Percentiles rank a stretch among this genome's conserved stretches.
phyloP scores from a whole-genome alignment of 2,888 invertebrate genomes.

The Drepana falcataria region DNA sequence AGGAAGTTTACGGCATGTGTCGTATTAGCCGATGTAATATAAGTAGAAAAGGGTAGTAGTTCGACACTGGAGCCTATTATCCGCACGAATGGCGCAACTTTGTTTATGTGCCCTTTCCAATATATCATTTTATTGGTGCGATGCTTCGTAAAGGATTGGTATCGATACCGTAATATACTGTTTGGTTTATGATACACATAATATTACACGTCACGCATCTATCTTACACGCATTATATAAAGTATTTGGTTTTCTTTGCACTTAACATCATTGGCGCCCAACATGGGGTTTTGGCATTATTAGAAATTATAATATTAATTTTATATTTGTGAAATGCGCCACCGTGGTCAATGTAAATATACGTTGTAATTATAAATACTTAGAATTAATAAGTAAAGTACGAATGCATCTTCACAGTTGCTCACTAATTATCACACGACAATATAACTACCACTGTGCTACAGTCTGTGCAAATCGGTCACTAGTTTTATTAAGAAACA shows the following conservation, averaged over 20 bases:
- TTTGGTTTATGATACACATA: background rate
- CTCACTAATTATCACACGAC: no score
- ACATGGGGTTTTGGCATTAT: background rate
- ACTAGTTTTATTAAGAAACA: background rate
- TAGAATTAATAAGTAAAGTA: no score
- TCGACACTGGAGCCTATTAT: background rate
- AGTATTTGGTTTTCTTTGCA: background rate
- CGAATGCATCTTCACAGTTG: no score
- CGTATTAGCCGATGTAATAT: background rate
- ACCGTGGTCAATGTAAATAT: no score
- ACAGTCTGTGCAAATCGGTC: background rate
- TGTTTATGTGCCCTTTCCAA: slow-evolving; percentile 1
- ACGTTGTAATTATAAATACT: no score
- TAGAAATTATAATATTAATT: no score
- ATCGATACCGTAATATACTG: background rate
- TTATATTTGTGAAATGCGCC: no score
- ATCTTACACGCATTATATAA: background rate
- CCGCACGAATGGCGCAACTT: slow-evolving; percentile 1
- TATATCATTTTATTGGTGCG: background rate
- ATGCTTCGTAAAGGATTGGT: background rate
- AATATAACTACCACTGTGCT: background rate
- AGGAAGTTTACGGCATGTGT: slow-evolving; percentile 2
- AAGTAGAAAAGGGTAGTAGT: background rate
- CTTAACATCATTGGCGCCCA: background rate
- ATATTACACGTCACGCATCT: background rate